These are phyloP conservation scores for Etheostoma cragini DNA, from an alignment of 2,113 vertebrate genomes.

Conservation along the genomic window DNA sequence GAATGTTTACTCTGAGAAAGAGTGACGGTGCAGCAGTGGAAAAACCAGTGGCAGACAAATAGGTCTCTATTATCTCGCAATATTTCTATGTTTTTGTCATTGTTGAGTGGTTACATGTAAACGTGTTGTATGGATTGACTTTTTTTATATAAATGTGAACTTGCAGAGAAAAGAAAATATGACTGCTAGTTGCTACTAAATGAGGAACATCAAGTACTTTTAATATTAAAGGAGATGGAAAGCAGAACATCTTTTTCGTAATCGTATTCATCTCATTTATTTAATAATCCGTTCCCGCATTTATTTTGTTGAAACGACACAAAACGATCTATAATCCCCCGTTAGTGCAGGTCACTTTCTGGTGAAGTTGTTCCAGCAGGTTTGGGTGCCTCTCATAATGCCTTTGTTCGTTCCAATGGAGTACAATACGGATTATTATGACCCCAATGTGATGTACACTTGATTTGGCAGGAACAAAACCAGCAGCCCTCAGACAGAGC, in stretches of 20 bases:
- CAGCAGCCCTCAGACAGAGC: conserved; percentile 22
- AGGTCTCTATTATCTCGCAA: neutral
- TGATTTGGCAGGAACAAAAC: conserved; percentile 75
- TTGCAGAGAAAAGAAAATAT: neutral
- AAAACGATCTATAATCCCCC: neutral
- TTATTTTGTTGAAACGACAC: neutral
- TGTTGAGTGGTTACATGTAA: neutral
- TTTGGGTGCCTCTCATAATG: conserved; percentile 5
- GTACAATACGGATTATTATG: conserved; percentile 58
- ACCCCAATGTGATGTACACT: conserved; percentile 61
- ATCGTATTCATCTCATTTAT: neutral
- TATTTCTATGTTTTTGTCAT: neutral
- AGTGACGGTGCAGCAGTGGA: neutral
- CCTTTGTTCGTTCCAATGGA: conserved; percentile 40
- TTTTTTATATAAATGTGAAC: neutral
- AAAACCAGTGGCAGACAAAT: neutral
- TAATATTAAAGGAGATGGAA: neutral
- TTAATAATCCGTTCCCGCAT: neutral
- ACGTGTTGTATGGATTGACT: neutral
- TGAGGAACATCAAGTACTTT: neutral
- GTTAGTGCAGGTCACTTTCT: neutral
- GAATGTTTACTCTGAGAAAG: neutral
- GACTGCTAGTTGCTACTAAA: too few species aligned
- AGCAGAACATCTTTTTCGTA: neutral
- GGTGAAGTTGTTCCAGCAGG: neutral